Evolutionary conservation across 2,113 vertebrate species (phyloP).

Genomic region (Gobiocypris rarus): DNA sequence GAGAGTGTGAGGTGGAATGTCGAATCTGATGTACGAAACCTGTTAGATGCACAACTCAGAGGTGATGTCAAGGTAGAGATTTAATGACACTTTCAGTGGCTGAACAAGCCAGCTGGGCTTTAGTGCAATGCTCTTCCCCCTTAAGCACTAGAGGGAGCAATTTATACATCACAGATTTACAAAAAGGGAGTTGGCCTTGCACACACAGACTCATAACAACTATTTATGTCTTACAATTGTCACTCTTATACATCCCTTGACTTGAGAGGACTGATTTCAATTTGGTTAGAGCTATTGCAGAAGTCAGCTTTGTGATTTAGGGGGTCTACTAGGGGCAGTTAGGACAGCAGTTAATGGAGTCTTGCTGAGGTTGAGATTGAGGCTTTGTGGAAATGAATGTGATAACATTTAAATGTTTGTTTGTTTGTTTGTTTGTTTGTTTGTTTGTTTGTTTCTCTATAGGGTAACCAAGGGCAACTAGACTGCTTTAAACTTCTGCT

Average conservation of each 20-base stretch:
- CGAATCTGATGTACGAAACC: neutral
- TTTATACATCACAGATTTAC: constrained; percentile 59
- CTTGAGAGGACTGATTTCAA: constrained; percentile 9
- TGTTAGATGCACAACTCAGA: constrained; percentile 17
- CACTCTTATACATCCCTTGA: neutral
- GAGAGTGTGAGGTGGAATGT: constrained; percentile 9
- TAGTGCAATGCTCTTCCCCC: constrained; percentile 49
- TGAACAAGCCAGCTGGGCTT: constrained; percentile 21
- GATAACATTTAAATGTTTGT: constrained; percentile 46
- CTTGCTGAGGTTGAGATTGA: constrained; percentile 12
- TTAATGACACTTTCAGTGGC: constrained; percentile 12
- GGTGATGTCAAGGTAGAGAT: constrained; percentile 34
- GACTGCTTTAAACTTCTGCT: neutral
- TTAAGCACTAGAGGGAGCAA: constrained; percentile 75
- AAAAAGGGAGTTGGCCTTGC: constrained; percentile 22
- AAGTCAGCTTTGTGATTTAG: constrained; percentile 42
- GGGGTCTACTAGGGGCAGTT: constrained; percentile 8
- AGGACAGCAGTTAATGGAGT: constrained; percentile 40
- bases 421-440: constrained; percentile 18
- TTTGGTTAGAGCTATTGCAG: constrained; percentile 13
- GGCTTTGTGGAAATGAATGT: constrained; percentile 46
- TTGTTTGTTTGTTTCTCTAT: constrained; percentile 23
- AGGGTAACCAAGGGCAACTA: constrained; percentile 21
- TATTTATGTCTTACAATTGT: constrained; percentile 8
- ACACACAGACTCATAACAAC: constrained; percentile 19